Evolutionary conservation across 2,113 vertebrate species (phyloP).

Genomic region (Channa argus): DNA sequence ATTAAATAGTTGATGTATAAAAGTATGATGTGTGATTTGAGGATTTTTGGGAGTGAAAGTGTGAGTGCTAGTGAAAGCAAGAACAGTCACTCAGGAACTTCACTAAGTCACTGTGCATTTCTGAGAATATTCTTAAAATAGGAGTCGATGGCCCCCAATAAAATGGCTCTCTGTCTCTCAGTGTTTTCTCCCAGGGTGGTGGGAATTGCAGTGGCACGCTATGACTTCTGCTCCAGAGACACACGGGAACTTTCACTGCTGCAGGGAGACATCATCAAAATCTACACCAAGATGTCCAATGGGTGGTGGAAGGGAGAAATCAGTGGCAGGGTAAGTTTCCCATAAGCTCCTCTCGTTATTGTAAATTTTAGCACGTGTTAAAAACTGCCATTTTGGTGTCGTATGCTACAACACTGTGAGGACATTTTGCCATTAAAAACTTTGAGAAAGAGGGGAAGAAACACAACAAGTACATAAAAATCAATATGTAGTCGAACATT

Average conservation of each 20-base stretch:
- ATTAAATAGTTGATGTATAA: neutral
- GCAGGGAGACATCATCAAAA: constrained; percentile 92
- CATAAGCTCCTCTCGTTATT: neutral
- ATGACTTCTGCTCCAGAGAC: constrained; percentile 93
- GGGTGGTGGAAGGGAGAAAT: constrained; percentile 97
- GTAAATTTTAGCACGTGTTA: neutral
- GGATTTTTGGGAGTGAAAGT: neutral
- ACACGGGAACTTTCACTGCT: constrained; percentile 89
- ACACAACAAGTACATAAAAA: neutral
- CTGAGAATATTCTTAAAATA: neutral
- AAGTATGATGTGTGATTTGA: neutral
- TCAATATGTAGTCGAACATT: neutral
- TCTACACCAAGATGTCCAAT: constrained; percentile 91
- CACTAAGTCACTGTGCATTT: neutral
- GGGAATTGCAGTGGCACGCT: constrained; percentile 91
- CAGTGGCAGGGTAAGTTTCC: constrained; percentile 81
- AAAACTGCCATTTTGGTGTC: too few species aligned
- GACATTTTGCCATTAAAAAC: neutral
- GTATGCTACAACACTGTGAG: neutral
- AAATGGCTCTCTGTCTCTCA: constrained; percentile 65
- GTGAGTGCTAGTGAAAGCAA: too few species aligned
- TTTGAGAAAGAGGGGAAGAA: too few species aligned
- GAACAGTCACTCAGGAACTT: neutral
- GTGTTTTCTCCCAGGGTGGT: constrained; percentile 90
- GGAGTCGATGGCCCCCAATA: neutral